Evolutionary conservation across 2,797 vertebrate species (phyloP), one percentile per base, ranked within the genome.

Genomic region (Jordanella pulchra): DNA sequence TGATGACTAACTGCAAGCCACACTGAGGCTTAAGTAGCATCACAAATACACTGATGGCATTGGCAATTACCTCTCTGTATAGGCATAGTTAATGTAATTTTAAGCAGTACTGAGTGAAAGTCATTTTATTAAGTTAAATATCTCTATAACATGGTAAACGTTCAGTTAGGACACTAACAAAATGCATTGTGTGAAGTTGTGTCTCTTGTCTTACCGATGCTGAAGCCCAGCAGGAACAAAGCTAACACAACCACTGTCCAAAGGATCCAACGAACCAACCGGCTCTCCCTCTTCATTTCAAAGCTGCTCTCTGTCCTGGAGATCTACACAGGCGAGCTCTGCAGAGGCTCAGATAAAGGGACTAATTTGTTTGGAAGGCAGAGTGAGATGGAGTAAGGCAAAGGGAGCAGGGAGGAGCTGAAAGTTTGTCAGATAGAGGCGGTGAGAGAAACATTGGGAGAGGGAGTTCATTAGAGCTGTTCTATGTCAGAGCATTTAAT

Each of bases 211-310:
- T 93, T 82, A 95, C 94, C 94, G 55, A 93, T 89, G 51, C 90
- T 65, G 77, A 95, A 95, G 11, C 94, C 94, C 35, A 93, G 54
- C 18, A 94, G 76, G 67, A 95, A 93, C 64, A 93, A 67, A 47
- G 81, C 84, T 2, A 83, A 50, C 61, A 93, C 67, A 4, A 80
- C 73, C 27, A 79, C 67, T 64, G 82, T 44, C 78, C 88, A 84
- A 44, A 79, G 79, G 50, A 94, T 54, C 82, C 82, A 93, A 4
- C 48, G 68, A 13, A 86, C 74, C 23, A 86, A 35, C 69, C 67
- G 84, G 71, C 76, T 84, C 74, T 90, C 83, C 18, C 76, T 82
- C 47, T 82, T 87, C 93, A 94, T 94, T 65, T 73, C 71, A 27
- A 65, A 71, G 61, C 70, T 73, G 64, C 72, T 1, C 56, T 45